Evolutionary conservation across 2,888 invertebrate genomes (phyloP).

Genomic region (Lepidochrysops patricia): DNA sequence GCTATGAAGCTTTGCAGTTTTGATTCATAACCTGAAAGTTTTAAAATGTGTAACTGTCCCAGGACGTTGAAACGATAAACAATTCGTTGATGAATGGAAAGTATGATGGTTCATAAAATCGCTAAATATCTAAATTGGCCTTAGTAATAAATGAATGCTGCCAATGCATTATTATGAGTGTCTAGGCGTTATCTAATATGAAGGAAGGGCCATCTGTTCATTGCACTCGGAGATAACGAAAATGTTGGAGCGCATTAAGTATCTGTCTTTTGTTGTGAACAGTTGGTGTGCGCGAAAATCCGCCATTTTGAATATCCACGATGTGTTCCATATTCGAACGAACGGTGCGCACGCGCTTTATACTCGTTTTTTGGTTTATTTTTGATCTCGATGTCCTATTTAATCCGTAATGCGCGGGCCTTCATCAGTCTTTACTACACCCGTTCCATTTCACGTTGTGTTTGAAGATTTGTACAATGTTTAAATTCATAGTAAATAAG

Average conservation of each 20-base stretch:
- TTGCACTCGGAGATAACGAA: constrained; percentile 73
- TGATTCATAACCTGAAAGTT: not conserved
- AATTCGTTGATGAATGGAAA: no score
- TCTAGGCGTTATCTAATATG: constrained; percentile 4
- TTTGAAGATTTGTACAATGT: constrained; percentile 37
- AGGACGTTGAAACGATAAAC: no score
- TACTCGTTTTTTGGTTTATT: constrained; percentile 70
- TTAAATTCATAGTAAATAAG: constrained; percentile 51
- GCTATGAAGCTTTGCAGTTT: not conserved
- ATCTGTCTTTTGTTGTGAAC: constrained; percentile 52
- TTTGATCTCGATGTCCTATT: constrained; percentile 72
- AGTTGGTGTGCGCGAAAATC: constrained; percentile 63
- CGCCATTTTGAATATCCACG: constrained; percentile 67
- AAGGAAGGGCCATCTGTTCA: constrained; percentile 60
- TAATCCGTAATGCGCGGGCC: constrained; percentile 66
- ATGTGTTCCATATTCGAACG: constrained; percentile 72
- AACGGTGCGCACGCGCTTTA: constrained; percentile 65
- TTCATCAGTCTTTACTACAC: constrained; percentile 64
- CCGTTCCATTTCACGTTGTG: constrained; percentile 61
- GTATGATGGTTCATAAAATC: no score
- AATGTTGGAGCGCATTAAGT: constrained; percentile 60
- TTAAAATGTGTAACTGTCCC: not conserved
- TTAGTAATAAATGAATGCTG: not conserved
- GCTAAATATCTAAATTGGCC: not conserved
- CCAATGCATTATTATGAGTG: not conserved